Conservation (phyloP, 1,140 invertebrate genomes). For the Hyposmocoma kahamanoa region DNA sequence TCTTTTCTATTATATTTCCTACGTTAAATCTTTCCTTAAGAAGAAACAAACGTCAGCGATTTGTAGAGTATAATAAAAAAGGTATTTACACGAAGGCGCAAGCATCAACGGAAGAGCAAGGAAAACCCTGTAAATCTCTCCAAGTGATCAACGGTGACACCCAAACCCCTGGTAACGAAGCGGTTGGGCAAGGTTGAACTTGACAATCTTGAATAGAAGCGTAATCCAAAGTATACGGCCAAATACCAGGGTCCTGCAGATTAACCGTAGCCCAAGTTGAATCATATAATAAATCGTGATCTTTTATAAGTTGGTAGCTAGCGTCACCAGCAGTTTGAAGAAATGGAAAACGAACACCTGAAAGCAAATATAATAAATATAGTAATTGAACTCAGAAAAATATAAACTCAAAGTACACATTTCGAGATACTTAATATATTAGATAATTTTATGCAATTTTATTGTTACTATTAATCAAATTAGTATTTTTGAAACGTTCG, state of each 20-base stretch:
- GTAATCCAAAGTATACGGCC: conserved; percentile 77
- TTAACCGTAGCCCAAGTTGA: conserved; percentile 65
- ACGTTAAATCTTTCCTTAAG: too few relatives aligned
- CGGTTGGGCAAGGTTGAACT: conserved; percentile 69
- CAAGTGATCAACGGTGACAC: conserved; percentile 72
- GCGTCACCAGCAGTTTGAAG: conserved; percentile 72
- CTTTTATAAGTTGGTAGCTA: conserved; percentile 43
- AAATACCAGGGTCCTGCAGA: conserved; percentile 60
- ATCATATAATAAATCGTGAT: conserved; percentile 65
- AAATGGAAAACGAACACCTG: conserved; percentile 72
- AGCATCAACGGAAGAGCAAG: conserved; percentile 76
- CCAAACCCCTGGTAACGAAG: conserved; percentile 68
- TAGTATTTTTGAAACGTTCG: too few relatives aligned
- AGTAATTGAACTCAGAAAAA: too few relatives aligned
- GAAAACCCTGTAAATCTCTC: conserved; percentile 48
- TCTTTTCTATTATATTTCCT: too few relatives aligned
- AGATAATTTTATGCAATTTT: too few relatives aligned
- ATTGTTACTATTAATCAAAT: too few relatives aligned
- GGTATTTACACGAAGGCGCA: conserved; percentile 61
- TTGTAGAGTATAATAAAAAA: too few relatives aligned
- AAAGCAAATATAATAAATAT: too few relatives aligned
- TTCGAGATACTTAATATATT: too few relatives aligned
- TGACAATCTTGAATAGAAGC: conserved; percentile 65
- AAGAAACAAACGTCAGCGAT: too few relatives aligned
- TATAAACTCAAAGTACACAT: too few relatives aligned